phyloP scores from a whole-genome alignment of 2,888 invertebrate genomes.

The Ypsolopha scabrella region DNA sequence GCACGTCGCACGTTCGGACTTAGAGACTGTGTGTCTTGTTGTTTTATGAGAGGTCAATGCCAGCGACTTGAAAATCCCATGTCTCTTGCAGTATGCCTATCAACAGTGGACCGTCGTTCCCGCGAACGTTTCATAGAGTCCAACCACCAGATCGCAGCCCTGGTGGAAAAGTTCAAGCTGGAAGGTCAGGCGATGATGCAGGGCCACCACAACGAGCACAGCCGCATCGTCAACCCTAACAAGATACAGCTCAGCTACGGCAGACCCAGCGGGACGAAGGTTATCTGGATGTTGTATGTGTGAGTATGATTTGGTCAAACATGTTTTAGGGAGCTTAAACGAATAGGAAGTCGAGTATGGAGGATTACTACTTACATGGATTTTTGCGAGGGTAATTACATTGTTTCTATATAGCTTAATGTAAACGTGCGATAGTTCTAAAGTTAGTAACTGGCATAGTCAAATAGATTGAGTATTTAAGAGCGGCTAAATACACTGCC shows the following conservation, averaged over 20 bases:
- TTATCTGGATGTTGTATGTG: constrained; percentile 78
- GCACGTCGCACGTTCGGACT: no score
- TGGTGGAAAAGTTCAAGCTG: constrained; percentile 91
- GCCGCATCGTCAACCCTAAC: constrained; percentile 72
- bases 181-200: constrained; percentile 85
- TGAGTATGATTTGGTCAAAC: constrained; percentile 36
- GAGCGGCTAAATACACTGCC: no score
- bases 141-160: constrained; percentile 90
- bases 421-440: no score
- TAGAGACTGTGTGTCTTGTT: no score
- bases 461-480: no score
- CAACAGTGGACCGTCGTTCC: constrained; percentile 76
- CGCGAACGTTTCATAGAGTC: constrained; percentile 94
- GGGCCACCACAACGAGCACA: constrained; percentile 66
- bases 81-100: constrained; percentile 59
- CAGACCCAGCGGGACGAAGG: constrained; percentile 75
- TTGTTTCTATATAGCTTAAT: no score
- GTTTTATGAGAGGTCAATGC: no score
- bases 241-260: constrained; percentile 83
- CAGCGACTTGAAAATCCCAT: no score
- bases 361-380: no score
- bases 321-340: not conserved
- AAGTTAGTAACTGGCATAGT: no score
- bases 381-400: no score
- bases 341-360: no score